Conservation (phyloP, 2,888 invertebrate genomes). For the Bellardia bayeri region DNA sequence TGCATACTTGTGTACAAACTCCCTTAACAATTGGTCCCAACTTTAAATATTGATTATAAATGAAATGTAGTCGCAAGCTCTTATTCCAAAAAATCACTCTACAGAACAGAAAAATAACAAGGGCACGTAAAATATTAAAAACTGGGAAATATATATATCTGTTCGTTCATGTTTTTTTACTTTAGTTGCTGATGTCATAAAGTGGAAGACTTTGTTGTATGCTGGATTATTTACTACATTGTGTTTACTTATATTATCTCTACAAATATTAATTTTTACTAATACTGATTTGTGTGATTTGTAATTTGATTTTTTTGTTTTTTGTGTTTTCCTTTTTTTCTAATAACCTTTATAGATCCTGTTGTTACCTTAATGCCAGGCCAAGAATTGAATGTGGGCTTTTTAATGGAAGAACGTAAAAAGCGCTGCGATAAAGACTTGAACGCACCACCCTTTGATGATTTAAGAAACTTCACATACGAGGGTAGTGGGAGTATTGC, state of each 20-base stretch:
- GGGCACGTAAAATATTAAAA: conserved; percentile 72
- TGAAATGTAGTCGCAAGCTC: not conserved
- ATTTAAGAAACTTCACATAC: conserved; percentile 98
- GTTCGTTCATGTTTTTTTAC: conserved; percentile 4
- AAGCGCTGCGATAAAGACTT: conserved; percentile 98
- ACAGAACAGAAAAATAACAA: not conserved
- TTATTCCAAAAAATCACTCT: not conserved
- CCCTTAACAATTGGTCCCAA: not conserved
- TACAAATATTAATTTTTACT: not conserved
- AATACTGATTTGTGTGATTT: conserved; percentile 15
- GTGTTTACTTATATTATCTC: not conserved
- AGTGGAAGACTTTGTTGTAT: not conserved
- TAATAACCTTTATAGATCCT: conserved; percentile 85
- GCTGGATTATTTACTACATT: not conserved
- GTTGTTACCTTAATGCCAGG: conserved; percentile 86
- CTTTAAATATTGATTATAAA: conserved; percentile 14
- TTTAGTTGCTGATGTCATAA: conserved; percentile 18
- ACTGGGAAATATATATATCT: conserved; percentile 21
- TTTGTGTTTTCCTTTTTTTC: conserved; percentile 25
- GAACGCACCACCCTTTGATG: conserved; percentile 99
- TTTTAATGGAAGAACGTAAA: conserved; percentile 98
- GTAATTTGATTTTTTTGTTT: conserved; percentile 8
- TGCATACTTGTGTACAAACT: not conserved
- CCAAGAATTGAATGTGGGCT: conserved; percentile 94
- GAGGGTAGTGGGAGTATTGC: conserved; percentile 99